Evolutionary conservation across 2,797 vertebrate species (phyloP).

Genomic region (Manis crassicaudata): DNA sequence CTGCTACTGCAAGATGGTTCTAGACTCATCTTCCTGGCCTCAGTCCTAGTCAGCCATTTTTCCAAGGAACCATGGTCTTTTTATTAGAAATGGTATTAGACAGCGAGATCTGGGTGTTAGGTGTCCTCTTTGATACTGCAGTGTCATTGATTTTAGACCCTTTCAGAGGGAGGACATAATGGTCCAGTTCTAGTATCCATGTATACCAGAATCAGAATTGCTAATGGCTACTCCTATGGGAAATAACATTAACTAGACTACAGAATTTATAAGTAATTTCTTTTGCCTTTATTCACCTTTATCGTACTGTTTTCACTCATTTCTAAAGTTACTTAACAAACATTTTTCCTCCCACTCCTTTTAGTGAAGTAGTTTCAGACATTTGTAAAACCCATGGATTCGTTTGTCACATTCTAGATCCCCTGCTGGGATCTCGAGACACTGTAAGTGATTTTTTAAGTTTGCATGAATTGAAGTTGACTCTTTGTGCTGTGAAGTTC

Average conservation of each 20-base stretch:
- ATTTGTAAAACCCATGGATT: not conserved
- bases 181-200: not conserved
- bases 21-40: not conserved
- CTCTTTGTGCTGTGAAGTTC: not conserved
- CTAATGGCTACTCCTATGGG: not conserved
- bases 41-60: not conserved
- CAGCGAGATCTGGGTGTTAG: not conserved
- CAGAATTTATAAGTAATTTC: not conserved
- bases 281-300: not conserved
- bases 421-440: not conserved
- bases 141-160: not conserved
- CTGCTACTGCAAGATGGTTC: not conserved
- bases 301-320: not conserved
- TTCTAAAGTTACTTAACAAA: constrained; percentile 3
- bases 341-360: not conserved
- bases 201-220: not conserved
- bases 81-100: not conserved
- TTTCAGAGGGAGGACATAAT: not conserved
- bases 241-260: not conserved
- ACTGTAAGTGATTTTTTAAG: not conserved
- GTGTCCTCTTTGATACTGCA: not conserved
- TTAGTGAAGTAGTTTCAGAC: not conserved
- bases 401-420: not conserved
- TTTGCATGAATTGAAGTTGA: not conserved
- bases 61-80: not conserved